Evolutionary conservation across 2,797 vertebrate species (phyloP), one percentile per base, ranked within the genome.

Genomic region (Potorous gilbertii): DNA sequence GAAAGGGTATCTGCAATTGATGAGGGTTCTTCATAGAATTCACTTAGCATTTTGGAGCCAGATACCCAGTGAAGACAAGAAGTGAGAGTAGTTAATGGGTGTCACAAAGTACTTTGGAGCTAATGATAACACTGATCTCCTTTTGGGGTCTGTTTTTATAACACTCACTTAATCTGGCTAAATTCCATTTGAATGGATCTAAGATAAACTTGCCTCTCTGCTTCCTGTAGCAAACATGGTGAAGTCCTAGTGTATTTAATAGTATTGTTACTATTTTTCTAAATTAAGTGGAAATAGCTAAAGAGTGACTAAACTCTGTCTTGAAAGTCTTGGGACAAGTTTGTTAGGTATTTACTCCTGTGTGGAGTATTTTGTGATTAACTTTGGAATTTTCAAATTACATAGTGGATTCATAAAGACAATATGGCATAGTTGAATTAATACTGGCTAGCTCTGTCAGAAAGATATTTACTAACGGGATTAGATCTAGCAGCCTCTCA

Each of bases 311-410:
- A 94, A 97, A 54, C 0, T 93, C n/a, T 90, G 4, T 89, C 34
- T 91, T 4, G 54, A 62, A 92, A 94, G 14, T 55, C 55, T 55
- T 28, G 5, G 12, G 40, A 55, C 62, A 95, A 27, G 9, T 81
- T 81, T 81, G 9, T 81, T 74, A 40, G 96, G 92, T 90, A 94
- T 62, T 4, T 31, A 95, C 95, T 96, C 40, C 56, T 96, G 28
- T 96, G 50, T 96, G 94, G 94, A 87, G 46, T 93, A 90, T 94
- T 96, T 46, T 56, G 29, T 95, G 93, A 40, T 93, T 93, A 54
- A 90, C 90, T 94, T 95, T 94, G 89, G 87, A 74, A 8, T 94
- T 11, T 94, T 46, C 52, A 92, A 56, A 96, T 27, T 91, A 52
- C 52, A 52, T 52, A 52, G 52, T 29, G 0, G 62, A 92, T 90